Base-by-base conservation (phyloP, 2,888 invertebrate species). In the Tinea pellionella region DNA sequence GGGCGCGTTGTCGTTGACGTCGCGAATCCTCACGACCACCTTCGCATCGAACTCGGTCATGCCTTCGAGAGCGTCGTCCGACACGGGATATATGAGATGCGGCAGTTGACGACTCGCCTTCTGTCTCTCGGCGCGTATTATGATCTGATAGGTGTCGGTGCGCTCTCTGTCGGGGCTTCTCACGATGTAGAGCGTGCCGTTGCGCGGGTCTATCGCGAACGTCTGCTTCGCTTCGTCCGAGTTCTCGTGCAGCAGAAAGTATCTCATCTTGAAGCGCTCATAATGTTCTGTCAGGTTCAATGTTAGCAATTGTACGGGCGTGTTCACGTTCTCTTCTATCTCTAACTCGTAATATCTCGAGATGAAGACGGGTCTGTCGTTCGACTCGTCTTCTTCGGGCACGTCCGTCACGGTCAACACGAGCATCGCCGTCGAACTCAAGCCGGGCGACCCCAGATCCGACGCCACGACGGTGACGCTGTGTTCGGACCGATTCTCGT, bases 1-100 rank as follows among this genome's bases (percentile, higher is more conserved):
- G 0, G 96, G 96, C 1, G 92, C 83, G 73, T 96, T 95, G 70
- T 96, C 96, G 70, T 96, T 96, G 0, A 92, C 91, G 74, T 96
- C 96, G 56, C 90, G 90, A 61, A 96, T 91, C 66, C 91, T 89
- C 0, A 96, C 90, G 0, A 95, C 89, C 0, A 96, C 90, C 72
- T 94, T 92, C 1, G 94, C 94, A 73, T 96, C 96, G 70, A 92
- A 95, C 66, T 89, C 89, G 66, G 90, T 90, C 65, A 95, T 85
- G 57, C 92, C 93, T 64, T 91, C 91, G 16, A 94, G 77, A 59
- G 91, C 88, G 61, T 94, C 93, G 63, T 91, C 92, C 0, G 91
- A 87, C 12, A 94, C 90, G 0, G 94, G 94, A 79, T 94, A 94
- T 60, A 93, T 90, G 88, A 94, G 90, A 37, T 91, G 90, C 0